Base-by-base conservation (phyloP, 35 echinoderm and acorn worm species). In the Holothuria glaberrima region DNA sequence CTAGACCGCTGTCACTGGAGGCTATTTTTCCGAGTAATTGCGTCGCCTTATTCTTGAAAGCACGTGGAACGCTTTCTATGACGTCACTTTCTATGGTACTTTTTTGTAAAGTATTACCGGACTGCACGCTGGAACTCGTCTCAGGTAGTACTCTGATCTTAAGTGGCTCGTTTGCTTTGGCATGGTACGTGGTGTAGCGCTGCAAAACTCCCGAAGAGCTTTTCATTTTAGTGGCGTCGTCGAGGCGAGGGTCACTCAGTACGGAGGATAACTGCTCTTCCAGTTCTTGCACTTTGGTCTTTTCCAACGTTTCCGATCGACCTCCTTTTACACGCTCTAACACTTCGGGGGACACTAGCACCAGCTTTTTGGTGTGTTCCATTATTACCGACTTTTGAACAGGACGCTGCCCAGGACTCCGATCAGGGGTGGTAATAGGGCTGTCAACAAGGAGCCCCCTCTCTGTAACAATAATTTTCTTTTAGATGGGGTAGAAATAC, bases 271-370 rank as follows among this genome's bases (percentile, higher is more conserved):
- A 16, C n/a, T n/a, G 41, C 5, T 82, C 78, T 82, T 82, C 78
- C 16, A 75, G 71, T 75, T 75, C 71, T 75, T 75, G 71, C 2
- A 75, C 71, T 75, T 75, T 75, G 27, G 78, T 54, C 22, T 58
- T 26, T 82, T 82, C 78, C 32, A 34, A 34, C n/a, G 22, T 22
- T 58, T 58, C 9, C 6, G 78, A n/a, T 24, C 36, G 35, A 54
- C 19, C 38, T 3, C 19, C 18, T 82, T 82, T 82, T 58, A n/a
- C 36, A 12, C 78, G 78, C 4, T 86, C 83, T 25, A 64, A 44
- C 24, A 64, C 14, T 16, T 86, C 83, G 5, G 83, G 83, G 6
- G 83, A 61, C 18, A 86, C 83, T 56, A 86, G 26, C n/a, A 86
- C 83, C 6, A 64, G 54, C 32, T 86, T 86, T 67, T 86, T 61